Evolutionary conservation across 2,888 invertebrate genomes (phyloP).

Genomic region (Drosophila buzzatii): DNA sequence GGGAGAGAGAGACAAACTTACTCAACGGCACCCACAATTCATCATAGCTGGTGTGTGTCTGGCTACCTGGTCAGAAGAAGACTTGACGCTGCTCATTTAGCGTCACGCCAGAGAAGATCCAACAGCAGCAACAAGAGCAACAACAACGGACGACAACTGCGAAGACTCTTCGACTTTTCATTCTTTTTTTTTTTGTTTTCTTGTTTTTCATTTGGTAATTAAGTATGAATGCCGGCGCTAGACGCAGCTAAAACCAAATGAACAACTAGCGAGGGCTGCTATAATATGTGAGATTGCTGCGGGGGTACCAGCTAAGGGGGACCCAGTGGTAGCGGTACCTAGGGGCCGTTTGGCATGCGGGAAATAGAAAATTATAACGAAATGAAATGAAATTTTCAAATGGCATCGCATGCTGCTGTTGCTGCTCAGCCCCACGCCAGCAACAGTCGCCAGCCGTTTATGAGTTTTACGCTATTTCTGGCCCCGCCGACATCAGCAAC

Average conservation of each 20-base stretch:
- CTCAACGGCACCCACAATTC: constrained; percentile 78
- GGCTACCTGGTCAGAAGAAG: constrained; percentile 68
- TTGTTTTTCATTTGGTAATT: constrained; percentile 61
- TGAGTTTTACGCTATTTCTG: constrained; percentile 80
- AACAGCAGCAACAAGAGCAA: constrained; percentile 23
- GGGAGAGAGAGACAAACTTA: constrained; percentile 72
- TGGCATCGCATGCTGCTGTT: constrained; percentile 70
- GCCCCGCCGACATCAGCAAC: constrained; percentile 68
- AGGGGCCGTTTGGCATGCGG: constrained; percentile 80
- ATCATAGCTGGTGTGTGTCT: constrained; percentile 67
- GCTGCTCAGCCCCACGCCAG: constrained; percentile 14
- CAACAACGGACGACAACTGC: constrained; percentile 31
- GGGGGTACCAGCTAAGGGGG: constrained; percentile 25
- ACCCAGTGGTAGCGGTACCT: constrained; percentile 65
- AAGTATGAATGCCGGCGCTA: constrained; percentile 80
- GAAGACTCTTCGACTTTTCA: constrained; percentile 40
- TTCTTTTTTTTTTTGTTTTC: constrained; percentile 51
- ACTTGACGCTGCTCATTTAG: constrained; percentile 57
- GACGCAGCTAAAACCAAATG: constrained; percentile 63
- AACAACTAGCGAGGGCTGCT: constrained; percentile 17
- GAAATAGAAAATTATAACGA: constrained; percentile 78
- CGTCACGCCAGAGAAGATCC: constrained; percentile 72
- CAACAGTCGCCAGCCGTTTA: constrained; percentile 57
- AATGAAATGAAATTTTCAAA: constrained; percentile 76
- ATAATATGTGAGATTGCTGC: constrained; percentile 5